phyloP scores from a whole-genome alignment of 30 jellyfish, hydroid and myxozoan genomes.

The Turritopsis dohrnii region DNA sequence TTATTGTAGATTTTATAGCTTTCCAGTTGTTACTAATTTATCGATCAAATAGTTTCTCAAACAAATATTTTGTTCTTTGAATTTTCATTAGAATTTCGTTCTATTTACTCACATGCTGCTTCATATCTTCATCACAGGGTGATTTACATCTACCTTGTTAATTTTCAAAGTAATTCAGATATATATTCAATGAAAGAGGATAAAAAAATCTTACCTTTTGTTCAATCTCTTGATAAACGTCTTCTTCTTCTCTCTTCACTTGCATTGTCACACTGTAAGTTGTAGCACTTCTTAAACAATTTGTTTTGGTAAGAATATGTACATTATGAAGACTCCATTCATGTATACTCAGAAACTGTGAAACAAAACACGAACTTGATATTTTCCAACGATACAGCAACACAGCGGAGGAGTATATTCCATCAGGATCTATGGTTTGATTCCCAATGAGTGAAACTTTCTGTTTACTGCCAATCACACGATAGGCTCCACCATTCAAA shows the following conservation, averaged over 20 bases:
- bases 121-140: too few relatives aligned
- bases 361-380: not conserved
- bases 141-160: too few relatives aligned
- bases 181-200: too few relatives aligned
- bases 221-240: not conserved
- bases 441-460: slow-evolving; percentile 41
- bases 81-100: too few relatives aligned
- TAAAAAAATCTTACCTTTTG: not conserved
- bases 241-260: not conserved
- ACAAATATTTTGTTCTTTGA: too few relatives aligned
- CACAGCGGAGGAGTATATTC: not conserved
- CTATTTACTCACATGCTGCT: too few relatives aligned
- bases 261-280: not conserved
- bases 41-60: too few relatives aligned
- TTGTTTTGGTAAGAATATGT: not conserved
- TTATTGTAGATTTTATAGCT: too few relatives aligned
- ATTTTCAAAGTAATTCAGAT: too few relatives aligned
- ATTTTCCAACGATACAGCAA: not conserved
- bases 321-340: not conserved
- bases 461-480: slow-evolving; percentile 52
- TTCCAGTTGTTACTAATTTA: too few relatives aligned
- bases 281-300: not conserved
- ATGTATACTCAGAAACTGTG: not conserved
- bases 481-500: slow-evolving; percentile 56
- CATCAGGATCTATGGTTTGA: slow-evolving; percentile 54